Evolutionary conservation across 2,113 vertebrate genomes (phyloP).

Genomic region (Barbus barbus): DNA sequence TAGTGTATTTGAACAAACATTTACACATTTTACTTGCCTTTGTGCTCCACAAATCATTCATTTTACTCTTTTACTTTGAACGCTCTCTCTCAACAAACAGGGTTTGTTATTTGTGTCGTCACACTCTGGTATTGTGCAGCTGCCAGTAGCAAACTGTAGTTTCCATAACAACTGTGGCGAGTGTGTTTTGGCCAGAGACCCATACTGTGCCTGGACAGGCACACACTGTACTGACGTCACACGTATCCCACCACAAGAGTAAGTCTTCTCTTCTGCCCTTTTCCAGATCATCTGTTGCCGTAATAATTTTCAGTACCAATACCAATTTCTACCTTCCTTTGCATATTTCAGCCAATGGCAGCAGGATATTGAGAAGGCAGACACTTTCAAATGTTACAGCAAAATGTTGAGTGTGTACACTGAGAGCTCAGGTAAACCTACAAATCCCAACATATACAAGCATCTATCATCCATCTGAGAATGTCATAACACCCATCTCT

Average conservation of each 20-base stretch:
- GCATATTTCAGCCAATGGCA: constrained; percentile 76
- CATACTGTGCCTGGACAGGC: constrained; percentile 89
- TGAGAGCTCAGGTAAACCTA: constrained; percentile 45
- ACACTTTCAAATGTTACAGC: constrained; percentile 71
- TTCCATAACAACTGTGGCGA: constrained; percentile 92
- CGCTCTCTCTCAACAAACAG: constrained; percentile 65
- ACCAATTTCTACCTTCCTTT: background rate
- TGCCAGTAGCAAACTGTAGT: constrained; percentile 90
- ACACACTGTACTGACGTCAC: constrained; percentile 74
- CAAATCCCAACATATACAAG: background rate
- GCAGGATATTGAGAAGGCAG: constrained; percentile 84
- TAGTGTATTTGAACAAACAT: background rate
- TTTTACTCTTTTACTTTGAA: background rate
- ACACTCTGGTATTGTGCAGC: constrained; percentile 80
- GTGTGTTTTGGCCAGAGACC: constrained; percentile 91
- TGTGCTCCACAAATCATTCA: background rate
- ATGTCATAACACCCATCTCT: background rate
- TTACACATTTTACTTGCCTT: background rate
- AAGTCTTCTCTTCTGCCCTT: constrained; percentile 33
- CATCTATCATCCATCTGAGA: background rate
- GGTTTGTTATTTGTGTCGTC: constrained; percentile 86
- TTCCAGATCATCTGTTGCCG: background rate
- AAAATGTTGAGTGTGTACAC: constrained; percentile 57
- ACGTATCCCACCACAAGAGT: constrained; percentile 64
- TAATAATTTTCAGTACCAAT: background rate